Evolutionary conservation across 2,113 vertebrate species (phyloP).

Genomic region (Machaerirhynchus nigripectus): DNA sequence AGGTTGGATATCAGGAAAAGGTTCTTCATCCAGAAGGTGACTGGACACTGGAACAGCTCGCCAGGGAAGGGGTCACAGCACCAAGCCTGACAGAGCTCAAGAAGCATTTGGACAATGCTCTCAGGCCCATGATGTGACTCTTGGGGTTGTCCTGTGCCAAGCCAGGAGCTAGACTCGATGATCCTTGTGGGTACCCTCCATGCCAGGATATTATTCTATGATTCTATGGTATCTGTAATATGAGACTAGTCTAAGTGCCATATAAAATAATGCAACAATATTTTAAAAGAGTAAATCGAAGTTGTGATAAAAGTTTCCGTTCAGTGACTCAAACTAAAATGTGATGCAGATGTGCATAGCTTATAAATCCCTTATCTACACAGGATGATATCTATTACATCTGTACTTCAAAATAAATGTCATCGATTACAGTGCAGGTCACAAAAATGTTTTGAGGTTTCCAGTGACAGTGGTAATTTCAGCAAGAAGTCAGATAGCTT

Average conservation of each 20-base stretch:
- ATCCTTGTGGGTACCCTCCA: background rate
- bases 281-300: background rate
- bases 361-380: background rate
- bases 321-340: background rate
- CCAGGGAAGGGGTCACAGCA: background rate
- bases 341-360: background rate
- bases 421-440: background rate
- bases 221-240: background rate
- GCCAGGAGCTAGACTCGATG: background rate
- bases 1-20: background rate
- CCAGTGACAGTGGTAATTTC: background rate
- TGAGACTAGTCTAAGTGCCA: background rate
- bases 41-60: fast-evolving
- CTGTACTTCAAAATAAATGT: background rate
- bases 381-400: background rate
- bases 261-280: background rate
- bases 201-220: background rate
- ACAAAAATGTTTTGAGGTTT: background rate
- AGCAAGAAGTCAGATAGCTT: background rate
- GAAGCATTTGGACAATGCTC: background rate
- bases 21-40: background rate
- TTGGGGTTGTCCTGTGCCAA: fast-evolving
- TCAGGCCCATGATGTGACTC: background rate
- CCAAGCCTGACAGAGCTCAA: background rate
- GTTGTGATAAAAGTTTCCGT: background rate